Evolutionary conservation across 92 coral and sea anemone genomes (phyloP), one percentile per base, ranked within the genome.

Genomic region (Actinernus sp.): DNA sequence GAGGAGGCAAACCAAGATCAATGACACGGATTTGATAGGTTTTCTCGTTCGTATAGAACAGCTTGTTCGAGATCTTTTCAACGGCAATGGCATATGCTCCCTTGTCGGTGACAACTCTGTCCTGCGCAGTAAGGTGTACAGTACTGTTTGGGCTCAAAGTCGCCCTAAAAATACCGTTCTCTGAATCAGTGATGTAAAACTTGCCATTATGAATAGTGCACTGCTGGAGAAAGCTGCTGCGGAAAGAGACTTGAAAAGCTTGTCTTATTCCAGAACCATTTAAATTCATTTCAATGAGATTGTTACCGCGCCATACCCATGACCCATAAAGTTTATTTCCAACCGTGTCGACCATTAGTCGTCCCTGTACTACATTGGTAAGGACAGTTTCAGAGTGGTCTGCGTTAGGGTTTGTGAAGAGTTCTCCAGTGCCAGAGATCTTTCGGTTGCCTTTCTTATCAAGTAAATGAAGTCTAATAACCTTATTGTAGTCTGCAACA

Each of bases 391-490:
- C 76, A n/a, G 41, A 57, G 8, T 69, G 66, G 25, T 45, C 33
- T 16, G 76, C 76, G 3, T 22, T 56, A 4, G 31, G 26, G 41
- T 56, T 36, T n/a, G 32, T 24, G 24, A 69, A 69, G 7, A 69
- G 55, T 40, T 69, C 68, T 4, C 76, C 76, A 11, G 50, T 69
- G 3, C 76, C 76, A 0, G 76, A 69, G 27, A 69, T 55, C 29
- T 39, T 51, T 24, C 76, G 63, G 9, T 37, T 56, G 11, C 76
- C 76, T 2, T 56, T 32, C 21, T 56, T 55, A 27, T 69, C 64
- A 26, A 69, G 64, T 14, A 69, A 40, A 13, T 69, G 76, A 17
- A 69, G 27, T 37, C 55, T 28, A 27, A 69, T 23, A 0, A 69
- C 22, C 22, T 56, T 55, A 5, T n/a, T n/a, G 1, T 20, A 8